A percentile compares a stretch with the other conserved stretches of the same genome.
Conservation (phyloP, 2,113 vertebrate species). For the Gallinago media region DNA sequence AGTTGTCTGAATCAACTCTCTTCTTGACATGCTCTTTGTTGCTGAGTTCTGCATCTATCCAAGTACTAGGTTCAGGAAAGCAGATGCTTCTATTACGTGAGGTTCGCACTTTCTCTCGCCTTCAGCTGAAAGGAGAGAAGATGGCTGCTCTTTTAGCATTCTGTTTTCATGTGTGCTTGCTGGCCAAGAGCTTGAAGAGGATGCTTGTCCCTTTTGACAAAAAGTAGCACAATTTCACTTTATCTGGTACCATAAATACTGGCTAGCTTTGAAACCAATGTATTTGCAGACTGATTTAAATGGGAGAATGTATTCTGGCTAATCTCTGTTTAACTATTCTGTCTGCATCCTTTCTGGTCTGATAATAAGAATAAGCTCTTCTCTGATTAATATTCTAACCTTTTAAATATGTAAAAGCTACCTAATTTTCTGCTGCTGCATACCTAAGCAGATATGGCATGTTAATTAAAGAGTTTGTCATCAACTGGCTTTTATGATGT, state of each 20-base stretch:
- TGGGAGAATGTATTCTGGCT: not conserved
- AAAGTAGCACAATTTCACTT: not conserved
- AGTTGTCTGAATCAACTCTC: not conserved
- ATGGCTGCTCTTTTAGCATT: not conserved
- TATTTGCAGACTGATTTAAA: not conserved
- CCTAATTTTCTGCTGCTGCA: constrained; percentile 53
- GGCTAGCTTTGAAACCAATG: not conserved
- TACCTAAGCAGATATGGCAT: constrained; percentile 27
- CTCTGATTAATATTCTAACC: constrained; percentile 59
- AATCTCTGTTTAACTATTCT: constrained; percentile 68
- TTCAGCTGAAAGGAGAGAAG: not conserved
- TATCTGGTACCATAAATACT: not conserved
- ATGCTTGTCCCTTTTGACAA: not conserved
- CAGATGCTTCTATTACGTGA: not conserved
- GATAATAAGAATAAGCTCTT: constrained; percentile 55
- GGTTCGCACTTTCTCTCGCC: rapidly evolving
- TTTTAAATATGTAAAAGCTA: constrained; percentile 72
- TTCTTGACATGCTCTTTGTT: not conserved
- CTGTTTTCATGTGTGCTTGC: not conserved
- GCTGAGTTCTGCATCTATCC: not conserved
- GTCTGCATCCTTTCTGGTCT: constrained; percentile 37
- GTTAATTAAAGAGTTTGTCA: constrained; percentile 69
- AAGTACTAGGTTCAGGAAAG: not conserved
- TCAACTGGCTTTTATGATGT: constrained; percentile 42
- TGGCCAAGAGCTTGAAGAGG: not conserved